Evolutionary conservation across 2,113 vertebrate species (phyloP).

Genomic region (Ammospiza caudacuta): DNA sequence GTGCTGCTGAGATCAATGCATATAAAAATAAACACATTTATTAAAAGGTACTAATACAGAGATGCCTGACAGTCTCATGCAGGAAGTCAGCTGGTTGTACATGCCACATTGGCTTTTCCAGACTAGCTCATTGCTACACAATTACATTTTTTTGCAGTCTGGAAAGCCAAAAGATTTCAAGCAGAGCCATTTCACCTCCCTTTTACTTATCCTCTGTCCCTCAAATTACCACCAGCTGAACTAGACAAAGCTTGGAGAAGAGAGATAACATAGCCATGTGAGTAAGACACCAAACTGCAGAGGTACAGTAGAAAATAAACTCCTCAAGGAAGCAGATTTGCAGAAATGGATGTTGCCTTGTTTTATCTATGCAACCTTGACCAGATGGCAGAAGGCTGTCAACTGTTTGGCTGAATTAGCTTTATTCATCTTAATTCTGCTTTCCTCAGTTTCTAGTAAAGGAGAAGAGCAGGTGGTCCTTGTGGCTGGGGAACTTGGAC

Average conservation of each 20-base stretch:
- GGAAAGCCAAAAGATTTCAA: background rate
- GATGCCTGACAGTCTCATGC: background rate
- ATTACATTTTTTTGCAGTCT: background rate
- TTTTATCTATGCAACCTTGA: background rate
- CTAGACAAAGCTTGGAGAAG: background rate
- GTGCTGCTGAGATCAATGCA: background rate
- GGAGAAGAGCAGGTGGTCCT: conserved; percentile 39
- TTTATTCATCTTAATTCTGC: background rate
- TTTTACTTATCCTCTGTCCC: background rate
- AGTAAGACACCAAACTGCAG: background rate
- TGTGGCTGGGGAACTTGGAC: background rate
- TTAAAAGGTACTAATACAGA: background rate
- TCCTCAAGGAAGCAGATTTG: background rate
- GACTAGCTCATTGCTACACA: background rate
- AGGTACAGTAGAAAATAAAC: background rate
- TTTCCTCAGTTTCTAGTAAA: background rate
- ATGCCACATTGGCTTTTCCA: background rate
- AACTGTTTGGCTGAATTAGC: background rate
- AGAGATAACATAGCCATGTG: background rate
- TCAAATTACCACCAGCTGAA: background rate
- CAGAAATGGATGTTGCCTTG: background rate
- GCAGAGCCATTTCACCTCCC: background rate
- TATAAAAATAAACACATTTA: background rate
- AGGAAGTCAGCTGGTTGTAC: background rate
- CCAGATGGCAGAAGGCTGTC: background rate